A percentile compares a stretch with the other conserved stretches of the same genome.
These are phyloP conservation scores for Falco novaeseelandiae DNA, from an alignment of 2,797 vertebrate genomes.

Conservation along the genomic window DNA sequence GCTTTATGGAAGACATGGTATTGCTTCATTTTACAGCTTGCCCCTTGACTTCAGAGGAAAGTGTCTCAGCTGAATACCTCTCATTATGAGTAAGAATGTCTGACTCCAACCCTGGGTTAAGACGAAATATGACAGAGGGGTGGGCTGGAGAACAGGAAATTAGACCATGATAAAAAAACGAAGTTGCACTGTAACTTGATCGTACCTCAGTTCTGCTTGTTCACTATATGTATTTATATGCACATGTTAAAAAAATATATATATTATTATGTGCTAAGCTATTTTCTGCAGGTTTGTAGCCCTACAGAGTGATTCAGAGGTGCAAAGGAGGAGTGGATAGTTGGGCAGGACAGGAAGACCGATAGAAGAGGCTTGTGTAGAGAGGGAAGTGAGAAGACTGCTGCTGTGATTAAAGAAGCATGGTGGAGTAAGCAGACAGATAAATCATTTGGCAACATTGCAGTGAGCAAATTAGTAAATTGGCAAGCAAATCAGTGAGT, in stretches of 20 bases:
- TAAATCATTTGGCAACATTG: neutral
- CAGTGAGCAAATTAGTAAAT: neutral
- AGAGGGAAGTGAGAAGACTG: neutral
- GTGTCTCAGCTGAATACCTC: neutral
- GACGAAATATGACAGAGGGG: neutral
- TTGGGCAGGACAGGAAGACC: neutral
- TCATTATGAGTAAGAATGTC: neutral
- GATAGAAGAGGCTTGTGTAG: neutral
- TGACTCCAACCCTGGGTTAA: neutral
- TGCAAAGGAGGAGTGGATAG: neutral
- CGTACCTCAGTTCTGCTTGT: neutral
- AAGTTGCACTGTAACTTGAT: neutral
- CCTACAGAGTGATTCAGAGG: neutral
- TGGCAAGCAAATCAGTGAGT: neutral
- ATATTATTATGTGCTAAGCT: neutral
- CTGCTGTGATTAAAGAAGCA: neutral
- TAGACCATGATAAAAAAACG: neutral
- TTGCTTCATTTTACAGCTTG: neutral
- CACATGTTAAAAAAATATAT: neutral
- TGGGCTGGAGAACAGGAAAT: neutral
- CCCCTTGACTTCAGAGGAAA: neutral
- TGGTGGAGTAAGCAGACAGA: neutral
- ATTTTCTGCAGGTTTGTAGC: neutral
- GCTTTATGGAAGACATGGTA: neutral
- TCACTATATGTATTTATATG: neutral